Percentiles rank a stretch among this genome's conserved stretches.
These are phyloP conservation scores for Zeus faber DNA, from an alignment of 2,113 vertebrate species.

Conservation along the genomic window DNA sequence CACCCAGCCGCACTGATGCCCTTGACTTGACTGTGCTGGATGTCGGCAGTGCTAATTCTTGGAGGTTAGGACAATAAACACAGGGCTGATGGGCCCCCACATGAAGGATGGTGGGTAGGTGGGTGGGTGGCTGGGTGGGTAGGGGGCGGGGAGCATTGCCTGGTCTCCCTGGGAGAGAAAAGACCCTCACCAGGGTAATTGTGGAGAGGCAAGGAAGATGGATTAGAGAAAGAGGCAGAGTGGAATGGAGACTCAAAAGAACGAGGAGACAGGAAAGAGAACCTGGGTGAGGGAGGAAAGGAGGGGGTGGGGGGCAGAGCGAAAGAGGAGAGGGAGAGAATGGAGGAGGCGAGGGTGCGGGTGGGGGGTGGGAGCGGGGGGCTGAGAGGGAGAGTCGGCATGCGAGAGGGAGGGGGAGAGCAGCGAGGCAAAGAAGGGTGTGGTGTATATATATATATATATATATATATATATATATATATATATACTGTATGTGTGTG, in stretches of 20 bases:
- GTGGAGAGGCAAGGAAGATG: too few relatives aligned
- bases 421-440: too few relatives aligned
- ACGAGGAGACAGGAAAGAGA: too few relatives aligned
- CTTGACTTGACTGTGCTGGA: constrained; percentile 56
- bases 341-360: constrained; percentile 1
- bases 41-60: constrained; percentile 60
- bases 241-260: too few relatives aligned
- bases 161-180: too few relatives aligned
- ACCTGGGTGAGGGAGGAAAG: constrained; percentile 29
- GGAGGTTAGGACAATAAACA: constrained; percentile 75
- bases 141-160: too few relatives aligned
- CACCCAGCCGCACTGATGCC: constrained; percentile 38
- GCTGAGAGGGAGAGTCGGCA: neutral
- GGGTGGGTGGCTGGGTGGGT: too few relatives aligned
- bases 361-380: constrained; percentile 1
- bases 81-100: constrained; percentile 44
- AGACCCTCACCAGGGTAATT: too few relatives aligned
- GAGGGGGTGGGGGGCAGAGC: constrained; percentile 34
- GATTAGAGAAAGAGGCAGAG: too few relatives aligned
- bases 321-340: constrained; percentile 23
- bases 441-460: neutral
- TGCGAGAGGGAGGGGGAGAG: neutral
- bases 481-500: neutral
- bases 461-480: neutral
- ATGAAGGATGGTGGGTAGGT: too few relatives aligned